A percentile compares a stretch with the other conserved stretches of the same genome.
Evolutionary conservation across 1,140 invertebrate species (phyloP).

Genomic region (Pseudobourletiella spinata): DNA sequence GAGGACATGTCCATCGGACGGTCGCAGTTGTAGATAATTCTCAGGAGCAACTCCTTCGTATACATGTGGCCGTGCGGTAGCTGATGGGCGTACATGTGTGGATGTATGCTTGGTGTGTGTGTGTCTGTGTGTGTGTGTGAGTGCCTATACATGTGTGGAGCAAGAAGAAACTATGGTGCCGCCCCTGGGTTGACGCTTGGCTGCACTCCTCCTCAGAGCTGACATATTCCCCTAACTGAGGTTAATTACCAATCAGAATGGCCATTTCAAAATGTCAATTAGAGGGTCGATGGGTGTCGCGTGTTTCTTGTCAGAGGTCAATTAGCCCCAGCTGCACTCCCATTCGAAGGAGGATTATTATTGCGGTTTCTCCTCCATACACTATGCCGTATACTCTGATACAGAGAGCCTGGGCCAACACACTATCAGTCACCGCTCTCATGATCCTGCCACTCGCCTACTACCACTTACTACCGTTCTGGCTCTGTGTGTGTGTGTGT

Average conservation of each 20-base stretch:
- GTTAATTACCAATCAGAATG: constrained; percentile 12
- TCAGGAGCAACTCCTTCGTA: no score
- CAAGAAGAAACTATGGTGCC: no score
- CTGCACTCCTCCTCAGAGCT: no score
- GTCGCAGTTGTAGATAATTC: no score
- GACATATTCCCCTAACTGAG: not conserved
- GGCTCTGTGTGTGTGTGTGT: not conserved
- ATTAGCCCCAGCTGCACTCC: constrained; percentile 1
- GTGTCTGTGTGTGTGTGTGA: no score
- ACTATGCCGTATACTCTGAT: not conserved
- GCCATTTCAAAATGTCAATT: constrained; percentile 10
- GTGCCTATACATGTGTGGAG: no score
- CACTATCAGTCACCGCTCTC: not conserved
- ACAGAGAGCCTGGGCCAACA: not conserved
- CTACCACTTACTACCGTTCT: not conserved
- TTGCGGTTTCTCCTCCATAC: constrained; percentile 5
- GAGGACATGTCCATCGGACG: no score
- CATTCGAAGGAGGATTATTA: not conserved
- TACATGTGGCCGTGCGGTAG: no score
- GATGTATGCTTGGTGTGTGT: no score
- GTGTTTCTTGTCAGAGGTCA: constrained; percentile 15
- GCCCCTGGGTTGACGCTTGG: no score
- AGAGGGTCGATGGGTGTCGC: constrained; percentile 6
- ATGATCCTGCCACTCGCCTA: not conserved
- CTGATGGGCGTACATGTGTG: no score